phyloP scores from a whole-genome alignment of 2,888 invertebrate genomes.

The Incurvaria masculella region DNA sequence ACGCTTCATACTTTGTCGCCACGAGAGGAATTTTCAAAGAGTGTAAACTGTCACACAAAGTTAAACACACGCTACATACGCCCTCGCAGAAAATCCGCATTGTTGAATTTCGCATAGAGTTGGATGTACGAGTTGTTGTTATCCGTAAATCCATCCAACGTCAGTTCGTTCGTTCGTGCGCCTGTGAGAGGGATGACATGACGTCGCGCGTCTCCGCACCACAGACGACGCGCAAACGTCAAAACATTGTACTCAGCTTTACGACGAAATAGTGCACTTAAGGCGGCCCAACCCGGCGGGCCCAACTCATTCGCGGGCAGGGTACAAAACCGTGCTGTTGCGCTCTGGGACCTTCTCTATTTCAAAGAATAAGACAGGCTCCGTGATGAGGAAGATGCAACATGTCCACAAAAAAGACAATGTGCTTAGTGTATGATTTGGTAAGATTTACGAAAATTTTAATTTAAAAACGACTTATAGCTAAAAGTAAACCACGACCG shows the following conservation, averaged over 20 bases:
- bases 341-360: no score
- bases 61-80: neutral
- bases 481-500: no score
- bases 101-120: slow-evolving; percentile 4
- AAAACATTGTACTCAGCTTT: slow-evolving; percentile 3
- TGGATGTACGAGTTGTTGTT: slow-evolving; percentile 6
- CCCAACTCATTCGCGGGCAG: no score
- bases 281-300: no score
- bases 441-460: no score
- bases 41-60: neutral
- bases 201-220: neutral
- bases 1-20: neutral
- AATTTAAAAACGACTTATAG: no score
- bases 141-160: slow-evolving; percentile 12
- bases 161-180: slow-evolving; percentile 3
- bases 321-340: no score
- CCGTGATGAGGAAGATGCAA: no score
- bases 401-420: no score
- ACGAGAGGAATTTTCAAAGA: neutral
- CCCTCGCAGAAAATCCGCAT: neutral
- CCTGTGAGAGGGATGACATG: slow-evolving; percentile 4
- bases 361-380: no score
- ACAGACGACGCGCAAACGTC: slow-evolving; percentile 2
- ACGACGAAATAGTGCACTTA: no score
- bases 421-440: no score